Percentiles rank a stretch among this genome's conserved stretches.
These are phyloP conservation scores for Anhinga rufa DNA, from an alignment of 2,113 vertebrate genomes.

Conservation along the genomic window DNA sequence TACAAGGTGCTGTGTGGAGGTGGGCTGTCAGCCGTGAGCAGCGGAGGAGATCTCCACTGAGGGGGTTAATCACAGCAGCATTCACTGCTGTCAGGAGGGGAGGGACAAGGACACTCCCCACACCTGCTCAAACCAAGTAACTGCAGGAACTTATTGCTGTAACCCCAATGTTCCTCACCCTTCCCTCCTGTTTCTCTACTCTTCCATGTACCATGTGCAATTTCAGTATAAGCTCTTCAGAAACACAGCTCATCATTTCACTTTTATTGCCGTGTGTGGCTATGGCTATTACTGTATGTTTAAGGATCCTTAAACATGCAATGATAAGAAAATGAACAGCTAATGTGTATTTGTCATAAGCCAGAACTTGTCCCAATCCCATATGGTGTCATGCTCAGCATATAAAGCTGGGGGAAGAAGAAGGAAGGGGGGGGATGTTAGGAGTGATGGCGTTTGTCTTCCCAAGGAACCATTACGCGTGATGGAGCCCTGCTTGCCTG, in stretches of 20 bases:
- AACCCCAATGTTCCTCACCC: not conserved
- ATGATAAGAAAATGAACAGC: not conserved
- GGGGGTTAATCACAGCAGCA: not conserved
- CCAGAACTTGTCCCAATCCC: not conserved
- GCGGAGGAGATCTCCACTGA: not conserved
- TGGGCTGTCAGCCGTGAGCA: fast-evolving
- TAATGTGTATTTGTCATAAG: not conserved
- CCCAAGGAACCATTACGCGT: fast-evolving
- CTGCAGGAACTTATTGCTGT: not conserved
- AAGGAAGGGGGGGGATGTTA: not conserved
- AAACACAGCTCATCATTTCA: not conserved
- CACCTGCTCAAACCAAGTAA: not conserved
- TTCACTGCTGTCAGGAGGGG: not conserved
- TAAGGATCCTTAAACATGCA: not conserved
- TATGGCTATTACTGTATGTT: not conserved
- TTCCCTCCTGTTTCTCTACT: not conserved
- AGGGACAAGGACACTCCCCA: not conserved
- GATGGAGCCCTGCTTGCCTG: not conserved
- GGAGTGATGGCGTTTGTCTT: not conserved
- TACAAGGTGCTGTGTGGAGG: not conserved
- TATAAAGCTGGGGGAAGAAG: not conserved
- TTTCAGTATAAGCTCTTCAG: not conserved
- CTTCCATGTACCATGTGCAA: not conserved
- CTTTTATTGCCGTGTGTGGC: not conserved
- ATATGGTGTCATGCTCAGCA: not conserved